Percentiles rank a stretch among this genome's conserved stretches.
These are phyloP conservation scores for Cynaeus angustus DNA, from an alignment of 2,888 invertebrate genomes.

Conservation along the genomic window DNA sequence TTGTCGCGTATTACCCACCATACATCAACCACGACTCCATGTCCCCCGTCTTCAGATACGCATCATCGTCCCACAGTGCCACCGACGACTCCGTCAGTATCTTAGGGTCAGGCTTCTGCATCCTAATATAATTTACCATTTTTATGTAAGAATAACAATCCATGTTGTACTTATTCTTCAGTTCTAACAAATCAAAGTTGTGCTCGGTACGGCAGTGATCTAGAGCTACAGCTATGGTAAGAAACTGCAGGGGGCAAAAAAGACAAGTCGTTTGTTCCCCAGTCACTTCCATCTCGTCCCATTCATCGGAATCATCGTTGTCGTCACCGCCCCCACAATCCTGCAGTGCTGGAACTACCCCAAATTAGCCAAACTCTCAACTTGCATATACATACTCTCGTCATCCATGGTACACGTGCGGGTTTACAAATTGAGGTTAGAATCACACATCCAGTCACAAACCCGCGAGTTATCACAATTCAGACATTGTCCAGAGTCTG, in stretches of 20 bases:
- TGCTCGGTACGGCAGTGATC: conserved; percentile 80
- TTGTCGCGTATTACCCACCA: conserved; percentile 73
- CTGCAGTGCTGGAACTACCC: conserved; percentile 14
- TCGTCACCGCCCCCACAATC: conserved; percentile 58
- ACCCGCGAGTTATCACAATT: too few relatives aligned
- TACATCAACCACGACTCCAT: conserved; percentile 90
- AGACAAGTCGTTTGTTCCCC: conserved; percentile 77
- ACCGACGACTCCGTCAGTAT: conserved; percentile 72
- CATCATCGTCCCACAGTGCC: conserved; percentile 83
- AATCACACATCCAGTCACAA: not conserved
- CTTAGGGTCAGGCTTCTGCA: conserved; percentile 75
- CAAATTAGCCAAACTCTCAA: not conserved
- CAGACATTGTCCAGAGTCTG: not conserved
- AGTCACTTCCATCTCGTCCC: conserved; percentile 75
- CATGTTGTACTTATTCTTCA: conserved; percentile 83
- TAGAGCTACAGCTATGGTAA: conserved; percentile 78
- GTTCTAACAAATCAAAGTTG: conserved; percentile 77
- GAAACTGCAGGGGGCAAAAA: conserved; percentile 80
- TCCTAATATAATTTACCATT: conserved; percentile 86
- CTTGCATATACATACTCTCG: not conserved
- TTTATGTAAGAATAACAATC: conserved; percentile 89
- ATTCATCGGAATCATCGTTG: conserved; percentile 73
- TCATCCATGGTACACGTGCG: conserved; percentile 48
- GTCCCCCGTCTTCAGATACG: conserved; percentile 84
- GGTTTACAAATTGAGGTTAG: conserved; percentile 33